Base-by-base conservation (phyloP, 2,113 vertebrate species). In the Mesembrinibis cayennensis region DNA sequence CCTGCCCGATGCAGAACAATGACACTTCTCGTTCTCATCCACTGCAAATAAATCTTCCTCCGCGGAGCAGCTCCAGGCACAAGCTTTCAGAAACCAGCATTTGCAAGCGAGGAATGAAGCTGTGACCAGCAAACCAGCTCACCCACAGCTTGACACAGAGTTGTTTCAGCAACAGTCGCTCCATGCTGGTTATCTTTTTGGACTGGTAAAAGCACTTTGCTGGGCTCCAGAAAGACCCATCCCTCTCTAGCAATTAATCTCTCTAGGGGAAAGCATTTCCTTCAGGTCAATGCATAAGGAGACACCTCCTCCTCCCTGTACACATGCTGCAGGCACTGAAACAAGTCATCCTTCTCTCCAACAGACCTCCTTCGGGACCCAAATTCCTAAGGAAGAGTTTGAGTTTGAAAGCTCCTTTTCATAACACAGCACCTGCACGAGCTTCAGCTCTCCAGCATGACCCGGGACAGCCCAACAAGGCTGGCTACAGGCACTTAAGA, bases 21-120 rank as follows among this genome's bases (percentile, higher is more conserved):
- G 95, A 94, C 93, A 94, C 90, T 95, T 85, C 89, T 95, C 87
- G 77, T 95, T 94, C 97, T 91, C 84, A 69, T 85, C 83, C 91
- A 55, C 71, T 70, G 78, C 89, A 83, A 87, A 95, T 91, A 85
- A 94, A 96, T 94, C 94, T 94, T 95, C 84, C 49, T 79, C 44
- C 5, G 4, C 5, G 0, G 21, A 87, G 70, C 77, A 87, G 87
- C 87, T 93, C 94, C 73, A 90, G 93, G 93, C 89, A 87, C 36
- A 67, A 72, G 45, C 77, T 70, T 80, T 80, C 87, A 79, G 65
- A 93, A 87, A 73, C 10, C 65, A 84, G 83, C 45, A 67, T 7
- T 8, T 87, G 87, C 89, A 70, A 91, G 73, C 0, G 12, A 93
- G 73, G 53, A 62, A 88, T 1, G 19, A 52, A 58, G 44, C 74